Evolutionary conservation across 2,113 vertebrate genomes (phyloP).

Genomic region (Phocoena phocoena): DNA sequence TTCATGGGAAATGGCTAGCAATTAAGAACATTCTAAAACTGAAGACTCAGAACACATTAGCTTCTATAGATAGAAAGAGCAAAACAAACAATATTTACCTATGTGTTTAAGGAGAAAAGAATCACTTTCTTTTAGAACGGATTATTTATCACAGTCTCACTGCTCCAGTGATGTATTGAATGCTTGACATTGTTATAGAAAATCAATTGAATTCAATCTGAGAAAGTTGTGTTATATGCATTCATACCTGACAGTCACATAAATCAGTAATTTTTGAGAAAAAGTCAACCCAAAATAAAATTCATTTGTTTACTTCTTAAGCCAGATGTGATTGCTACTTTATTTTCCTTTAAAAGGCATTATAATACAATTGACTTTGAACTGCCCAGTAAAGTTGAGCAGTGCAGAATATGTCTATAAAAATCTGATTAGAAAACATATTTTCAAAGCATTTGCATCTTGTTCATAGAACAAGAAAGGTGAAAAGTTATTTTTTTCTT

Average conservation of each 20-base stretch:
- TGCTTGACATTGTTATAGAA: constrained; percentile 86
- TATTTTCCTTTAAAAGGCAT: constrained; percentile 68
- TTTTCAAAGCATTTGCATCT: constrained; percentile 70
- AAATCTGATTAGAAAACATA: constrained; percentile 77
- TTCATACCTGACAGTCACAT: constrained; percentile 83
- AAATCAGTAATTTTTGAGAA: constrained; percentile 84
- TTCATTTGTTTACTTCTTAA: constrained; percentile 79
- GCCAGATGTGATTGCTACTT: constrained; percentile 75
- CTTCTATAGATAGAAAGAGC: constrained; percentile 51
- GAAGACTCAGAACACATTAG: constrained; percentile 33
- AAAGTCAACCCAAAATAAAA: constrained; percentile 73
- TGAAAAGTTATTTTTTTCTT: constrained; percentile 17
- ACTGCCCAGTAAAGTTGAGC: constrained; percentile 57
- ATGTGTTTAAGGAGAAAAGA: constrained; percentile 80
- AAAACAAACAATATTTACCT: constrained; percentile 78
- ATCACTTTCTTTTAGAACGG: constrained; percentile 79
- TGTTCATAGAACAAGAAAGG: constrained; percentile 39
- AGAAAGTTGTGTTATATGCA: constrained; percentile 84
- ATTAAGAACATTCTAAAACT: constrained; percentile 68
- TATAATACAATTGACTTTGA: constrained; percentile 78
- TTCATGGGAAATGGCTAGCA: constrained; percentile 61
- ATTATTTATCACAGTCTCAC: constrained; percentile 83
- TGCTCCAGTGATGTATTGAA: constrained; percentile 79
- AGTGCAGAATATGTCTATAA: constrained; percentile 64
- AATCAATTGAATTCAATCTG: constrained; percentile 88